A percentile compares a stretch with the other conserved stretches of the same genome.
These are phyloP conservation scores for Chloroclysta siterata DNA, from an alignment of 2,888 invertebrate genomes.

Conservation along the genomic window DNA sequence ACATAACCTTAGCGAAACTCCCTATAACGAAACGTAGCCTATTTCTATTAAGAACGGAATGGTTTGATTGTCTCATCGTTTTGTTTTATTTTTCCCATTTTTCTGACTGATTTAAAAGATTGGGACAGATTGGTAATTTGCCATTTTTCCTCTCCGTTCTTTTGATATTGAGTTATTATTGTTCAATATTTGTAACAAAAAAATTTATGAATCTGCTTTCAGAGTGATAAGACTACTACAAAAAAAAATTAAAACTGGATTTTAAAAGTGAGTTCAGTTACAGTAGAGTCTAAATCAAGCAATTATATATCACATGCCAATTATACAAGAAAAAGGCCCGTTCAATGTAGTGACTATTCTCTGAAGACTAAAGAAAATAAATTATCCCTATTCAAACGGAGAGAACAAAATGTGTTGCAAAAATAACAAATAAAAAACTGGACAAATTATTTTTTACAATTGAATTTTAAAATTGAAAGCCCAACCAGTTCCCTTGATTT, in stretches of 20 bases:
- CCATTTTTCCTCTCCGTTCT: conserved; percentile 9
- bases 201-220: background rate
- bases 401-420: background rate
- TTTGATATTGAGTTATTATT: conserved; percentile 1
- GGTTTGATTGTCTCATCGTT: conserved; percentile 10
- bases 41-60: background rate
- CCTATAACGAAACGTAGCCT: background rate
- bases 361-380: no score
- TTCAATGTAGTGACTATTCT: no score
- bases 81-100: conserved; percentile 11
- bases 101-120: conserved; percentile 19
- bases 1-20: background rate
- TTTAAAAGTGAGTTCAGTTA: background rate
- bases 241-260: background rate
- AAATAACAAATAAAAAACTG: background rate
- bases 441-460: background rate
- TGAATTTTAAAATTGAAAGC: conserved; percentile 8
- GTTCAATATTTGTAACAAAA: background rate
- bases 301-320: no score
- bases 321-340: no score
- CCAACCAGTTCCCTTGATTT: conserved; percentile 22
- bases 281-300: no score
- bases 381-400: background rate
- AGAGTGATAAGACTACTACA: background rate
- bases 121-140: conserved; percentile 23